Percentiles rank a stretch among this genome's conserved stretches.
Evolutionary conservation across 1,140 invertebrate species (phyloP).

Genomic region (Heliconius hermathena): DNA sequence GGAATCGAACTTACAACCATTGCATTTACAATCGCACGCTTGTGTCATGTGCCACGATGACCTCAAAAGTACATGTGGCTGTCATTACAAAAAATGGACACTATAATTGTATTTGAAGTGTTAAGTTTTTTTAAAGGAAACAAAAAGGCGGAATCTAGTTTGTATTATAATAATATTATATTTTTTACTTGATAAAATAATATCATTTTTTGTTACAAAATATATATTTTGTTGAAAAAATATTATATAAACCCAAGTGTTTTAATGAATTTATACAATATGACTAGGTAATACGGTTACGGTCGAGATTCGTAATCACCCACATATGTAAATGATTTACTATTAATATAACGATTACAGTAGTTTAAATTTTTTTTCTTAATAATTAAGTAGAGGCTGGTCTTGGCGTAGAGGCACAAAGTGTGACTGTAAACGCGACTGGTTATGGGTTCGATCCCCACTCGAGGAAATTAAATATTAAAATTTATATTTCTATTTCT

Average conservation of each 20-base stretch:
- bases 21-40: too few species aligned
- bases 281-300: not conserved
- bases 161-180: not conserved
- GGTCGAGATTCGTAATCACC: not conserved
- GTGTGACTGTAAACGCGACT: too few species aligned
- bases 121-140: too few species aligned
- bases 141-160: not conserved
- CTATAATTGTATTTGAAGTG: too few species aligned
- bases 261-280: not conserved
- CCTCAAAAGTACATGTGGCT: too few species aligned
- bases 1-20: too few species aligned
- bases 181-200: not conserved
- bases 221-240: not conserved
- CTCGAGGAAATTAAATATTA: too few species aligned
- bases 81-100: too few species aligned
- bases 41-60: too few species aligned
- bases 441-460: too few species aligned
- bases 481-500: too few species aligned
- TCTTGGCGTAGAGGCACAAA: too few species aligned
- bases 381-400: not conserved
- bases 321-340: not conserved
- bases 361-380: not conserved
- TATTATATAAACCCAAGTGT: not conserved
- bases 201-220: not conserved
- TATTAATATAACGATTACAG: not conserved